Evolutionary conservation across 2,888 invertebrate genomes (phyloP), one percentile per base, ranked within the genome.

Genomic region (Drosophila infuscata): DNA sequence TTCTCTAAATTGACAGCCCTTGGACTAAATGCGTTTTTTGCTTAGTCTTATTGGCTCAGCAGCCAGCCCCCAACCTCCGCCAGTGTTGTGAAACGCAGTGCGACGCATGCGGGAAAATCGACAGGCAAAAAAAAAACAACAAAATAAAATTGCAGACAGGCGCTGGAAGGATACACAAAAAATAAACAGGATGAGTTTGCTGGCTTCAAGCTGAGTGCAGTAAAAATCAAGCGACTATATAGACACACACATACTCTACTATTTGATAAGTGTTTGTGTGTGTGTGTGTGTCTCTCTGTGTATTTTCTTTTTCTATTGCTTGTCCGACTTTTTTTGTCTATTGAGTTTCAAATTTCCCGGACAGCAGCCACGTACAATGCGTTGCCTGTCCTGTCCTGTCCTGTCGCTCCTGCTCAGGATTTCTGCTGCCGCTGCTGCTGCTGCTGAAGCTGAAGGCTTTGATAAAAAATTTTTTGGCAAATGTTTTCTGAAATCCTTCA

Each of bases 301-400:
- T 70, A 69, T 84, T 81, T 88, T 88, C 83, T 89, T 88, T 86
- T 89, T 85, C 83, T 88, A 88, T 89, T 88, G 81, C 88, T 88
- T 89, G 77, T 80, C 80, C 80, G 70, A 66, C 74, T 76, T 81
- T 82, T 74, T 74, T 85, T 89, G 89, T 89, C 85, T 85, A 85
- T 85, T 89, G 88, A 88, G 89, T 88, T 88, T 88, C 85, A 89
- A 89, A 85, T 89, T 89, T 89, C 89, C 82, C 87, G 71, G 81
- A 74, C 74, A 71, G 70, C 76, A 68, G 64, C 66, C 73, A 79
- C 74, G 70, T 81, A 81, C 81, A 81, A 79, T 79, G 81, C 81
- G 81, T 80, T 36, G 54, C 54, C 29, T 77, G 61, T 46, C 46
- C 46, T 46, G 20, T 46, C 46, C 46, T 46, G 46, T 25, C 54